phyloP scores from a whole-genome alignment of 2,888 invertebrate species.

The Dasysyrphus tricinctus region DNA sequence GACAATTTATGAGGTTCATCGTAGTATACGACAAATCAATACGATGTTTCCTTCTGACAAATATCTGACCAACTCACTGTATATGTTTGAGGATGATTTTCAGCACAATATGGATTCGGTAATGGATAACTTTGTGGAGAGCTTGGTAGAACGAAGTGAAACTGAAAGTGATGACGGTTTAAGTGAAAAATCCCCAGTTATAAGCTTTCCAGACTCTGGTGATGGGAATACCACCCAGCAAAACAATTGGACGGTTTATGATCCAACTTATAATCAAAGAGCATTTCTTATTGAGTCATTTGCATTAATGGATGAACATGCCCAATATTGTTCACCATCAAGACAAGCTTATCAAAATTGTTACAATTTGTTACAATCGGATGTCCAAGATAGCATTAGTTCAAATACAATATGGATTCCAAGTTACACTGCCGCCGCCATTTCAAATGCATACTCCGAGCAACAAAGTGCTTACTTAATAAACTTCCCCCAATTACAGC shows the following conservation, averaged over 20 bases:
- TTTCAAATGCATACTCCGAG: not conserved
- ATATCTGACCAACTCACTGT: not conserved
- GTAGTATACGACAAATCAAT: conserved; percentile 89
- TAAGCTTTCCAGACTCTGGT: not conserved
- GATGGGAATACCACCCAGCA: not conserved
- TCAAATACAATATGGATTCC: not conserved
- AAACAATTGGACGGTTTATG: conserved; percentile 8
- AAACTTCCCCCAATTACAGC: not conserved
- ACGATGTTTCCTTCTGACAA: conserved; percentile 77
- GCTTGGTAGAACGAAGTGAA: conserved; percentile 21
- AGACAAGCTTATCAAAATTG: not conserved
- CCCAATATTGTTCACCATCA: not conserved
- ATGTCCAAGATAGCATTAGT: not conserved
- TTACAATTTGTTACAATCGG: not conserved
- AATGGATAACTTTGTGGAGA: conserved; percentile 11
- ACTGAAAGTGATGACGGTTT: not conserved
- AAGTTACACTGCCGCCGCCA: not conserved
- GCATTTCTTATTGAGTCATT: not conserved
- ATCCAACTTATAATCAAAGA: not conserved
- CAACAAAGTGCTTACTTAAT: not conserved
- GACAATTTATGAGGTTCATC: conserved; percentile 95
- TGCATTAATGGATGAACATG: not conserved
- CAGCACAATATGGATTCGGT: not conserved
- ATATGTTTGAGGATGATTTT: not conserved
- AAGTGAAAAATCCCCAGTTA: not conserved